Conservation (phyloP, 2,888 invertebrate genomes). For the Trissolcus japonicus region DNA sequence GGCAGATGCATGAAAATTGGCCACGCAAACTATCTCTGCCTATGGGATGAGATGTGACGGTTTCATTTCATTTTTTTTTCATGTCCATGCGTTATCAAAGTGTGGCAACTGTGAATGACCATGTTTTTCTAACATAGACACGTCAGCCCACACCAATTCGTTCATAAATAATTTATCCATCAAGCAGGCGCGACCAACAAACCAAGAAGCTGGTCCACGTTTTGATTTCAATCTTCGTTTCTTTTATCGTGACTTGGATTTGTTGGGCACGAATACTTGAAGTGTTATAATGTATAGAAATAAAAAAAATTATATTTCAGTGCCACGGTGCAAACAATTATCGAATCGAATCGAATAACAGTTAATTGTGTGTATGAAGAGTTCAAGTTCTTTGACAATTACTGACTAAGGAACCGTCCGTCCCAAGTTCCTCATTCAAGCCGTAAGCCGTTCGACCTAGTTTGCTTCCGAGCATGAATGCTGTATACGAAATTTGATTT, state of each 20-base stretch:
- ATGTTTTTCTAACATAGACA: slow-evolving; percentile 75
- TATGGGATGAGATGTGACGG: no score
- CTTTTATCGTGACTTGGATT: slow-evolving; percentile 3
- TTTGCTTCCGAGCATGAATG: slow-evolving; percentile 63
- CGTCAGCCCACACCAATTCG: slow-evolving; percentile 76
- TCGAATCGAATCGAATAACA: slow-evolving; percentile 75
- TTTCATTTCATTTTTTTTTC: slow-evolving; percentile 10
- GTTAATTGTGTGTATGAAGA: slow-evolving; percentile 61
- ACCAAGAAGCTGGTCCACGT: not conserved
- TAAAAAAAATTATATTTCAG: slow-evolving; percentile 70
- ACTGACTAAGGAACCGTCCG: slow-evolving; percentile 64
- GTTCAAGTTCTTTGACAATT: slow-evolving; percentile 66
- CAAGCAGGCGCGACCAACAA: slow-evolving; percentile 60
- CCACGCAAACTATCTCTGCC: not conserved
- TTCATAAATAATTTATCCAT: slow-evolving; percentile 68
- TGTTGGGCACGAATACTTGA: slow-evolving; percentile 24
- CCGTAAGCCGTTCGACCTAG: slow-evolving; percentile 69
- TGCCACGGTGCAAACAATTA: slow-evolving; percentile 76
- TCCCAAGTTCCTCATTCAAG: slow-evolving; percentile 63
- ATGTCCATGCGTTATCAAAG: slow-evolving; percentile 64
- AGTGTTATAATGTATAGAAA: slow-evolving; percentile 41
- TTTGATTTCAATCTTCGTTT: not conserved
- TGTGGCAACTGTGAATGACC: slow-evolving; percentile 72
- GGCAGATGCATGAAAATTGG: slow-evolving; percentile 45
- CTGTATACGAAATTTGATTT: slow-evolving; percentile 34